Percentiles rank a stretch among this genome's conserved stretches.
phyloP scores from a whole-genome alignment of 2,888 invertebrate genomes.

The Brenthis hecate region DNA sequence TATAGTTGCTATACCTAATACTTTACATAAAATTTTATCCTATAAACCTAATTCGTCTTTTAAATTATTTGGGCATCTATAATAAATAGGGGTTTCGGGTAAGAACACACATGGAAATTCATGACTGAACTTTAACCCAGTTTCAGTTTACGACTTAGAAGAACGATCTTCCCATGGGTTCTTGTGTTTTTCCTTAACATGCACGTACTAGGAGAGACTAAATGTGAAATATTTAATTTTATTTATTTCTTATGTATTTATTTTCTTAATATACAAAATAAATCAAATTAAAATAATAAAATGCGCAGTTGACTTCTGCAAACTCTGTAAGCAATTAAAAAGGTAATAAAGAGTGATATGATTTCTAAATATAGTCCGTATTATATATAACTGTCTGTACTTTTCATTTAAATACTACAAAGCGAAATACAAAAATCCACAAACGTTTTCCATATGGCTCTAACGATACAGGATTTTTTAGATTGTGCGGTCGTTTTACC shows the following conservation, averaged over 20 bases:
- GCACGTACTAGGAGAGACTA: conserved; percentile 14
- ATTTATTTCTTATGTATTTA: not conserved
- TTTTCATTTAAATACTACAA: conserved; percentile 30
- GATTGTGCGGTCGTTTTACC: conserved; percentile 31
- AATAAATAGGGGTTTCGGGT: conserved; percentile 12
- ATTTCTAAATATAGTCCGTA: conserved; percentile 30
- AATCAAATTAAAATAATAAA: not conserved
- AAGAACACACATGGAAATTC: conserved; percentile 28
- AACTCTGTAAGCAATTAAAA: too few relatives aligned
- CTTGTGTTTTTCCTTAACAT: conserved; percentile 34
- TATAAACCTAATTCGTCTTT: not conserved
- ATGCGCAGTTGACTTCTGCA: not conserved
- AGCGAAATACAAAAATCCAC: conserved; percentile 28
- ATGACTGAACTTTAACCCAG: conserved; percentile 37
- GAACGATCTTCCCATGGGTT: conserved; percentile 36
- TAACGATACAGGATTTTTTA: conserved; percentile 26
- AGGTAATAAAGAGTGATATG: not conserved
- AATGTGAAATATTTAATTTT: conserved; percentile 3
- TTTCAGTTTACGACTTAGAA: conserved; percentile 34
- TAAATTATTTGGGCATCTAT: conserved; percentile 11
- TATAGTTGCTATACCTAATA: too few relatives aligned
- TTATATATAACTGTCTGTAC: conserved; percentile 29
- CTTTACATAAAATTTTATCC: not conserved
- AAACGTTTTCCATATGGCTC: conserved; percentile 34
- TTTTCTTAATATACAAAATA: too few relatives aligned